These are phyloP conservation scores for Triplophysa dalaica DNA, from an alignment of 2,113 vertebrate genomes.

Conservation along the genomic window DNA sequence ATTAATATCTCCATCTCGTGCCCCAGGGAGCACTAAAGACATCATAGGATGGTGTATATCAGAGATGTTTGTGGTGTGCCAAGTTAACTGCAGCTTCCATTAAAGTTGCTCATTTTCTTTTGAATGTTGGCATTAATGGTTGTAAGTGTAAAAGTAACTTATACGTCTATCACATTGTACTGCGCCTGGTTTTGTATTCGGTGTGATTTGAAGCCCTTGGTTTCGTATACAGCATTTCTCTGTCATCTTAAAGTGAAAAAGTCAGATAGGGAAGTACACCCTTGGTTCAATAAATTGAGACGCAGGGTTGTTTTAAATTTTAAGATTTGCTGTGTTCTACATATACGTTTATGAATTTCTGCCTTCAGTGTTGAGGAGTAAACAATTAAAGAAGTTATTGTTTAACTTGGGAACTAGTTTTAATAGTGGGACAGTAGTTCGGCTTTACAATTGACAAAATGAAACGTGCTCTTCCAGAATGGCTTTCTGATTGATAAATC, in stretches of 20 bases:
- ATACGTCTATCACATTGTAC: background rate
- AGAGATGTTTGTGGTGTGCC: slow-evolving; percentile 16
- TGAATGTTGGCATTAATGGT: background rate
- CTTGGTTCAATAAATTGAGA: no score
- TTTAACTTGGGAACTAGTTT: no score
- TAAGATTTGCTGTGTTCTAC: no score
- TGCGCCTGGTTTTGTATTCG: background rate
- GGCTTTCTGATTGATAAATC: no score
- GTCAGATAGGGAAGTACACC: background rate
- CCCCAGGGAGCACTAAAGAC: slow-evolving; percentile 11
- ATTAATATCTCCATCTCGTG: slow-evolving; percentile 13
- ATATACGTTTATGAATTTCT: no score
- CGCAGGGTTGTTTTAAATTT: no score
- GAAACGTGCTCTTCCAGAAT: no score
- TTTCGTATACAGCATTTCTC: background rate
- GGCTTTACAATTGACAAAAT: no score
- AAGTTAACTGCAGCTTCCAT: slow-evolving; percentile 25
- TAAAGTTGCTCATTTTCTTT: slow-evolving; percentile 14
- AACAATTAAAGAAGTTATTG: no score
- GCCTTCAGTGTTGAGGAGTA: no score
- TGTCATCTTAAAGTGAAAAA: background rate
- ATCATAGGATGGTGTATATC: background rate
- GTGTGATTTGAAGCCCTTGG: background rate
- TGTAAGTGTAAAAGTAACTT: background rate
- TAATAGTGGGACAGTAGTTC: no score